phyloP scores from a whole-genome alignment of 2,797 vertebrate species.

The Austrolebias charrua region DNA sequence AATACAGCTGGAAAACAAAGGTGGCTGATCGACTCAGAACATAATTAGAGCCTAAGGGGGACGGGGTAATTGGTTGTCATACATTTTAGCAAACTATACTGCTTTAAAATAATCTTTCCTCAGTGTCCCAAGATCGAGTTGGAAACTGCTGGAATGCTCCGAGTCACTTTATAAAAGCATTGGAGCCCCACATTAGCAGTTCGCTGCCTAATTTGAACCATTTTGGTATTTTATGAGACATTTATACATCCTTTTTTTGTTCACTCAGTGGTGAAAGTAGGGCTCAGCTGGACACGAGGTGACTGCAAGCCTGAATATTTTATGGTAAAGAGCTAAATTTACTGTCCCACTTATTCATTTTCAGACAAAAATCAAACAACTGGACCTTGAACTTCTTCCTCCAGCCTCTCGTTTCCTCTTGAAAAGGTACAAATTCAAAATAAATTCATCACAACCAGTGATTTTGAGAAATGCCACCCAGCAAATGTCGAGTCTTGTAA shows the following conservation, averaged over 20 bases:
- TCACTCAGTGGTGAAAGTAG: background rate
- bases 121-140: background rate
- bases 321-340: background rate
- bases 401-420: conserved; percentile 21
- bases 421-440: conserved; percentile 32
- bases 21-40: background rate
- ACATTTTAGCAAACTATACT: background rate
- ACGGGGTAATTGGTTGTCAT: background rate
- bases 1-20: background rate
- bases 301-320: background rate
- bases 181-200: background rate
- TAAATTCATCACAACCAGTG: conserved; percentile 38
- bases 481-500: conserved; percentile 30
- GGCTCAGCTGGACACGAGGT: conserved; percentile 7
- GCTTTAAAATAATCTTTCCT: background rate
- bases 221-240: background rate
- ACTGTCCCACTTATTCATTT: background rate
- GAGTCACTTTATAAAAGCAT: background rate
- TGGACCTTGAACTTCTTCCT: conserved; percentile 8
- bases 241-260: background rate
- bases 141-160: background rate
- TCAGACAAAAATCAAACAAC: background rate
- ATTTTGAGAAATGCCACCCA: conserved; percentile 25
- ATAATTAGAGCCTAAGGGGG: no score
- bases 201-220: background rate